A percentile compares a stretch with the other conserved stretches of the same genome.
Evolutionary conservation across 2,797 vertebrate genomes (phyloP).

Genomic region (Amphiprion clarkii): DNA sequence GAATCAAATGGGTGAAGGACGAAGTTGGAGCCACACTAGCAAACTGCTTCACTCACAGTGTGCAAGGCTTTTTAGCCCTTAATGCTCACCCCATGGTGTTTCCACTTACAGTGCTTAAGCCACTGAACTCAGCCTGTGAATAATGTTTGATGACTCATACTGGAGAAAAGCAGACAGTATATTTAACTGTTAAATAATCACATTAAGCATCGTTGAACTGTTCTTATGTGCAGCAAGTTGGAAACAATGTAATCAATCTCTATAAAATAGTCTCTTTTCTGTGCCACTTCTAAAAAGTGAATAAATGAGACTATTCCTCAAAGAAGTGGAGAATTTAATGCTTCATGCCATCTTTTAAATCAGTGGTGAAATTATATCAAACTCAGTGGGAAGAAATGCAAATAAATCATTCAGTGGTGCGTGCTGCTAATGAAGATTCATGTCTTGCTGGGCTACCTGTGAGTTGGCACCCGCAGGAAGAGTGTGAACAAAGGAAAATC

Average conservation of each 20-base stretch:
- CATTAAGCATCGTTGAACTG: background rate
- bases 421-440: conserved; percentile 72
- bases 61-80: conserved; percentile 15
- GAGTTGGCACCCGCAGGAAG: conserved; percentile 40
- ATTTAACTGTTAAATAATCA: conserved; percentile 24
- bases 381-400: conserved; percentile 41
- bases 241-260: background rate
- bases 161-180: conserved; percentile 1
- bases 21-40: conserved; percentile 16
- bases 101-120: conserved; percentile 2
- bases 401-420: conserved; percentile 75
- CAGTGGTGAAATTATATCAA: conserved; percentile 31
- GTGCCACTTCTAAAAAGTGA: conserved; percentile 2
- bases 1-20: conserved; percentile 32
- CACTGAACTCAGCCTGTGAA: conserved; percentile 24
- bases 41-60: conserved; percentile 28
- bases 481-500: conserved; percentile 35
- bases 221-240: background rate
- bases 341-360: conserved; percentile 25
- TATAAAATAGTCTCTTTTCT: background rate
- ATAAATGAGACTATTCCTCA: conserved; percentile 20
- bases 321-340: conserved; percentile 13
- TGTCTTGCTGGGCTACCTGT: conserved; percentile 53
- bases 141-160: conserved; percentile 20
- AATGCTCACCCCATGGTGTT: conserved; percentile 38